phyloP scores from a whole-genome alignment of 2,797 vertebrate genomes.

The Sphenodon punctatus region DNA sequence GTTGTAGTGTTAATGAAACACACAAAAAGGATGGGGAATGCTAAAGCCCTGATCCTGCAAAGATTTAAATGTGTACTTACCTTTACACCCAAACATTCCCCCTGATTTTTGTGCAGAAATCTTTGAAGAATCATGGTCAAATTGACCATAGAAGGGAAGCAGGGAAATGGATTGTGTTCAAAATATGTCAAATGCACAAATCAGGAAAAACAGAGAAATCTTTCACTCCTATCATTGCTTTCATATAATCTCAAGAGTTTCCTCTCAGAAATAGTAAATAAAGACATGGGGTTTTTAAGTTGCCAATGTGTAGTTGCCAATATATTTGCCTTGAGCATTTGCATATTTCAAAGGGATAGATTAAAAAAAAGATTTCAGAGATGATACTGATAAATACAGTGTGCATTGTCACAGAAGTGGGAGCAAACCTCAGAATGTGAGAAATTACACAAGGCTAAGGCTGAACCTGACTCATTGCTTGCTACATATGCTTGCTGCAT shows the following conservation, averaged over 20 bases:
- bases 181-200: not conserved
- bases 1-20: not conserved
- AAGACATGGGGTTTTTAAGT: not conserved
- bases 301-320: too few species aligned
- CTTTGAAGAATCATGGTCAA: not conserved
- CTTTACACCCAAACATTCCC: too few species aligned
- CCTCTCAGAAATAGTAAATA: not conserved
- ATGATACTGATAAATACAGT: not conserved
- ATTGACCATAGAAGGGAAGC: not conserved
- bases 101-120: not conserved
- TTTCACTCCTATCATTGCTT: not conserved
- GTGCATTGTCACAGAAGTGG: not conserved
- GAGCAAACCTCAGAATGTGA: not conserved
- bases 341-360: not conserved
- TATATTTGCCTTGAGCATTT: not conserved
- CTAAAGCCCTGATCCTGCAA: not conserved
- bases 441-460: not conserved
- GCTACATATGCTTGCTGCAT: constrained; percentile 49
- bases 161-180: not conserved
- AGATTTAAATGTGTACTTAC: not conserved
- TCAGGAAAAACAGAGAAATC: not conserved
- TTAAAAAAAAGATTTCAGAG: not conserved
- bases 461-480: constrained; percentile 14
- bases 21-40: not conserved
- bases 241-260: not conserved